Percentiles rank a stretch among this genome's conserved stretches.
phyloP scores from a whole-genome alignment of 1,140 invertebrate genomes.

The Cydia strobilella region DNA sequence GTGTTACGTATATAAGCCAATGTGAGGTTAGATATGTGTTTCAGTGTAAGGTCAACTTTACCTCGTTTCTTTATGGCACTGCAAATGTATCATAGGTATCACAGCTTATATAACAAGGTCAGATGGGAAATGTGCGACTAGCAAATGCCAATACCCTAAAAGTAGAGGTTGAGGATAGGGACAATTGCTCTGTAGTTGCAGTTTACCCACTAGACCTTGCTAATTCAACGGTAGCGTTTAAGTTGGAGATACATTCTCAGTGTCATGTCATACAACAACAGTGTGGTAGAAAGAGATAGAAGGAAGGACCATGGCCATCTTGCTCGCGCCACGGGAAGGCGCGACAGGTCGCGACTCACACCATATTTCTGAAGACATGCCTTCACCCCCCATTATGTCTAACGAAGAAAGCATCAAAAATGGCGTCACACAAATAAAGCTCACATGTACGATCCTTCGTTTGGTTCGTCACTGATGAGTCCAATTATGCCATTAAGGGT shows the following conservation, averaged over 20 bases:
- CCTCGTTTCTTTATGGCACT: slow-evolving; percentile 60
- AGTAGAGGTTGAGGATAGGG: not conserved
- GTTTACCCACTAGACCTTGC: not conserved
- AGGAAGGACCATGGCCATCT: slow-evolving; percentile 76
- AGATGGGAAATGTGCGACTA: not conserved
- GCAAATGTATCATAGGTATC: slow-evolving; percentile 33
- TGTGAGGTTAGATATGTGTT: slow-evolving; percentile 5
- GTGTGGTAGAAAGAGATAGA: slow-evolving; percentile 57
- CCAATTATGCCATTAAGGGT: slow-evolving; percentile 46
- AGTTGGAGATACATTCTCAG: not conserved
- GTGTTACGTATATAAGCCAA: not conserved
- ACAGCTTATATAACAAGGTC: not conserved
- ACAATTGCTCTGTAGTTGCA: not conserved
- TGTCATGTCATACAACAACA: slow-evolving; percentile 36
- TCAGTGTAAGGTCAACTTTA: slow-evolving; percentile 21
- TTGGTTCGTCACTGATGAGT: slow-evolving; percentile 21
- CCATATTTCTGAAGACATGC: slow-evolving; percentile 31
- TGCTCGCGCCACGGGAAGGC: slow-evolving; percentile 70
- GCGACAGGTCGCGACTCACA: slow-evolving; percentile 58
- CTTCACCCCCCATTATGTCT: slow-evolving; percentile 38
- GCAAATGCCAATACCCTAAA: not conserved
- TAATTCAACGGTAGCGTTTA: not conserved
- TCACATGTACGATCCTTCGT: slow-evolving; percentile 33
- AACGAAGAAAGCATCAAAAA: slow-evolving; percentile 53
- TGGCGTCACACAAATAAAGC: slow-evolving; percentile 45